Percentiles rank a stretch among this genome's conserved stretches.
phyloP scores from a whole-genome alignment of 2,797 vertebrate species.

The Orestias chungarensis region DNA sequence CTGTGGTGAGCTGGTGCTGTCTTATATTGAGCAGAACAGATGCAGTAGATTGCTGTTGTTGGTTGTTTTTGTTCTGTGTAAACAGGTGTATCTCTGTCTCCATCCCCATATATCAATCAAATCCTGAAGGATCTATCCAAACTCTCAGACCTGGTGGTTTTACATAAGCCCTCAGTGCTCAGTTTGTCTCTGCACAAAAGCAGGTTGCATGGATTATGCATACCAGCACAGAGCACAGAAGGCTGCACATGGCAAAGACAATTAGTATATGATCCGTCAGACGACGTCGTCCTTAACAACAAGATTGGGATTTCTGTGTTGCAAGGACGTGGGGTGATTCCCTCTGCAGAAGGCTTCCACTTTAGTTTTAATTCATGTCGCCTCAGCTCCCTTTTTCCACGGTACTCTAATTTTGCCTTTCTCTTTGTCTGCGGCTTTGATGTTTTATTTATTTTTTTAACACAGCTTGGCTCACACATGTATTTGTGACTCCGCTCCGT shows the following conservation, averaged over 20 bases:
- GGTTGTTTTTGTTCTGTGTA: background rate
- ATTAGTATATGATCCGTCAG: background rate
- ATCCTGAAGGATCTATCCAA: conserved; percentile 40
- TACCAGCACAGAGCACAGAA: conserved; percentile 31
- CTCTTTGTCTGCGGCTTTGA: conserved; percentile 30
- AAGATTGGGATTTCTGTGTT: background rate
- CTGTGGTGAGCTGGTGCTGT: background rate
- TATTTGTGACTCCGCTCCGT: conserved; percentile 45
- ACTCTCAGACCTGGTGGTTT: conserved; percentile 53
- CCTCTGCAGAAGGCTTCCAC: conserved; percentile 19
- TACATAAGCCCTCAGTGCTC: conserved; percentile 59
- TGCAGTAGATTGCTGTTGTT: conserved; percentile 10
- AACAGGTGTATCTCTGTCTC: conserved; percentile 13
- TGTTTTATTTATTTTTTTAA: too few relatives aligned
- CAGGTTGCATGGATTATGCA: conserved; percentile 68
- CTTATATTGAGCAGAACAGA: background rate
- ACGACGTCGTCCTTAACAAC: background rate
- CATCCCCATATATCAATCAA: conserved; percentile 13
- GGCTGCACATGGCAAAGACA: conserved; percentile 49
- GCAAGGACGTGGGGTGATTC: conserved; percentile 33
- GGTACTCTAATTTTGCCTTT: conserved; percentile 3
- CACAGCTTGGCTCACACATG: conserved; percentile 30
- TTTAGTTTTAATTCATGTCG: conserved; percentile 7
- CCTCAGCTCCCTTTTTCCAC: background rate
- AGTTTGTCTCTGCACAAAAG: conserved; percentile 41